Evolutionary conservation across 2,888 invertebrate genomes (phyloP).

Genomic region (Thereva unica): DNA sequence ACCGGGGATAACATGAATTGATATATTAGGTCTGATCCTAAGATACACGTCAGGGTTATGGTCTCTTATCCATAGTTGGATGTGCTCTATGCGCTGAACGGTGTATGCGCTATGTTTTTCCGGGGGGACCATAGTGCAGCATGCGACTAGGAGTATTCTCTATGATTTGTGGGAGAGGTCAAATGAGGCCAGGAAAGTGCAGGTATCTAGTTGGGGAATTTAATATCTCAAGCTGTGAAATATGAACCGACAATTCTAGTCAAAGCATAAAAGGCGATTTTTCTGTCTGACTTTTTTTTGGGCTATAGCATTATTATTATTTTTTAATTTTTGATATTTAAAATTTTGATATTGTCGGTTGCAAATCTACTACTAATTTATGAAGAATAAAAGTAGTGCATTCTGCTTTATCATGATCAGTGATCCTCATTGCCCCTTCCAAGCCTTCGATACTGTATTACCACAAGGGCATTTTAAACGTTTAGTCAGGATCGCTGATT

Average conservation of each 20-base stretch:
- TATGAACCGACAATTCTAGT: slow-evolving; percentile 38
- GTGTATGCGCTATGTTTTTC: slow-evolving; percentile 4
- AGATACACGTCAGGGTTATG: slow-evolving; percentile 41
- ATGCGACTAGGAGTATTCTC: slow-evolving; percentile 30
- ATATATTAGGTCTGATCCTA: slow-evolving; percentile 42
- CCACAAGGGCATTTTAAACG: no score
- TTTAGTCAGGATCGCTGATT: no score
- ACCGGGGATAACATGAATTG: slow-evolving; percentile 41
- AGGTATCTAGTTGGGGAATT: slow-evolving; percentile 37
- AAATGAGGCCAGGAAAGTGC: slow-evolving; percentile 39
- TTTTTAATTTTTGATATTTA: no score
- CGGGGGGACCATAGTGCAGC: slow-evolving; percentile 5
- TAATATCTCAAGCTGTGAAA: slow-evolving; percentile 43
- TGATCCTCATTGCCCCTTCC: no score
- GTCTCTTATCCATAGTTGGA: slow-evolving; percentile 40
- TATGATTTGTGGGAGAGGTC: slow-evolving; percentile 43
- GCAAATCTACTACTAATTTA: no score
- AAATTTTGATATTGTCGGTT: no score
- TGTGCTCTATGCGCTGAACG: neutral
- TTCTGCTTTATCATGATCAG: no score
- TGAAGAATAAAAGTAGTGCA: no score
- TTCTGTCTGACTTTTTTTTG: slow-evolving; percentile 11
- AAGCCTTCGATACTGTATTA: no score
- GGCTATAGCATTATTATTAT: slow-evolving; percentile 9
- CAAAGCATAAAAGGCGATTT: slow-evolving; percentile 14